Conservation (phyloP, 2,888 invertebrate species). For the Masnerella sp. region DNA sequence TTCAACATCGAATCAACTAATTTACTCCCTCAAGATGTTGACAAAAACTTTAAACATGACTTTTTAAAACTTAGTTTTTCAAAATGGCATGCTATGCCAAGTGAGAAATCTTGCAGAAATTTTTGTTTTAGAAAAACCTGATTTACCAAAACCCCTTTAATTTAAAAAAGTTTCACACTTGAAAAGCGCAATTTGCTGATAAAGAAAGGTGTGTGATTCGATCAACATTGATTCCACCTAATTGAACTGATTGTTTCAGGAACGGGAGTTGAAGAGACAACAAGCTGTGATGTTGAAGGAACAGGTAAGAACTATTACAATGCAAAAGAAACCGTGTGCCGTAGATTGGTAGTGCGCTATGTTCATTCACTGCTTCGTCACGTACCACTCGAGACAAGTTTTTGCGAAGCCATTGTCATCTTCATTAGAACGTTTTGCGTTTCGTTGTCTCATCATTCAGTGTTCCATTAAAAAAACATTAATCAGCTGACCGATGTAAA, state of each 20-base stretch:
- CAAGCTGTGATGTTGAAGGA: constrained; percentile 93
- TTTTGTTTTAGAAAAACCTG: no score
- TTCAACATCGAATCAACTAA: no score
- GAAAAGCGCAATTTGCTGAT: background rate
- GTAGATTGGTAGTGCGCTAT: constrained; percentile 65
- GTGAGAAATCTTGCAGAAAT: no score
- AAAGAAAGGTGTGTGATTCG: background rate
- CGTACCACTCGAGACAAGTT: constrained; percentile 19
- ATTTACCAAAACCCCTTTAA: no score
- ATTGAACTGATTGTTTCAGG: constrained; percentile 82
- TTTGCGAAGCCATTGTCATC: constrained; percentile 19
- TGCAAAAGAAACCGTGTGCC: constrained; percentile 60
- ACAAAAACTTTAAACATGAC: no score
- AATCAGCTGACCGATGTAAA: constrained; percentile 9
- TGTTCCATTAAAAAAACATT: constrained; percentile 1
- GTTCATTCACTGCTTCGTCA: constrained; percentile 65
- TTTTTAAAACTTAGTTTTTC: no score
- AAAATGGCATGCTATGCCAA: no score
- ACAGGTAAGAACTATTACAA: constrained; percentile 83
- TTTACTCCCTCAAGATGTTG: no score
- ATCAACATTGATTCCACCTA: background rate
- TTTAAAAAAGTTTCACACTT: no score
- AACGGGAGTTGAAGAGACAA: constrained; percentile 93
- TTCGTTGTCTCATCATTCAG: background rate
- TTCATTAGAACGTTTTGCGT: no score